Evolutionary conservation across 1,140 invertebrate species (phyloP), one percentile per base, ranked within the genome.

Genomic region (Plectus sambesii): DNA sequence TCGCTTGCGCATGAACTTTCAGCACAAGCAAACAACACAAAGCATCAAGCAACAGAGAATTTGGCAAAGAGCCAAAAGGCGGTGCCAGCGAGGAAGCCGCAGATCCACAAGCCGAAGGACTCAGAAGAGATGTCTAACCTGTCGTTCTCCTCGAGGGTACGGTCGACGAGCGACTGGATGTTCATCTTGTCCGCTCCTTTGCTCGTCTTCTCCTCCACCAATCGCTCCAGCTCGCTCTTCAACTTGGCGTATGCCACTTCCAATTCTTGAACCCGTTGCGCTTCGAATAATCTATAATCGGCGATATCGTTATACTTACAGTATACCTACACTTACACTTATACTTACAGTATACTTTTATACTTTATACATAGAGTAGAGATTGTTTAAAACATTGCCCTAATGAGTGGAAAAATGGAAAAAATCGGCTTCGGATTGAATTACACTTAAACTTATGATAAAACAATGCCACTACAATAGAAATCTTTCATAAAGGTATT

Each of bases 71-170:
- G n/a, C n/a, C n/a, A n/a, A n/a, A n/a, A n/a, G n/a, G n/a, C n/a
- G n/a, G n/a, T 4, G 44, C 26, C 3, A 60, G 38, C 37, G 61
- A n/a, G n/a, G n/a, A n/a, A n/a, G n/a, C 3, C 59, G 43, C 42
- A 60, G 42, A 12, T 42, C 50, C 2, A 41, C 33, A 29, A 30
- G 56, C 59, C 3, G 41, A 39, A 24, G 42, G 15, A 39, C 59
- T 50, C 12, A 49, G 55, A 47, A 47, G 24, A 40, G 36, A 46
- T 6, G n/a, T n/a, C 44, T 26, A 19, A 50, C 44, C 46, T 23
- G 12, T 55, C 52, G 22, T 55, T 55, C 25, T 55, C 52, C 27
- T 55, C 52, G 33, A 55, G 36, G n/a, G 42, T 47, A 2, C 52
- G 8, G 15, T 55, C 52, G 9, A 55, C 25, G 2, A 53, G 27